A percentile compares a stretch with the other conserved stretches of the same genome.
phyloP scores from a whole-genome alignment of 2,888 invertebrate species.

The Acleris sparsana region DNA sequence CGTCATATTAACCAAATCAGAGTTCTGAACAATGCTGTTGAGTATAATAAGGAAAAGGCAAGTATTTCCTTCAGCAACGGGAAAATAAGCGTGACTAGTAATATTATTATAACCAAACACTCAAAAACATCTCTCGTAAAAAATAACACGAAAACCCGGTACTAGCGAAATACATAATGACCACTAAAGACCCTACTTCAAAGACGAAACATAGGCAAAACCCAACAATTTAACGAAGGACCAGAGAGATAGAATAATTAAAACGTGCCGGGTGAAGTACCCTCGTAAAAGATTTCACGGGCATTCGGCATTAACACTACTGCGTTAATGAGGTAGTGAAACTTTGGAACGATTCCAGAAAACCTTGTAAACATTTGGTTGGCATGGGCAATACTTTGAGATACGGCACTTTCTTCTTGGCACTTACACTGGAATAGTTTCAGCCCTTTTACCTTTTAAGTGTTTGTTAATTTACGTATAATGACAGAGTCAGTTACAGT shows the following conservation, averaged over 20 bases:
- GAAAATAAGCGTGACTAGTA: background rate
- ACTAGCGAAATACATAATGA: slow-evolving; percentile 33
- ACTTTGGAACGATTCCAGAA: slow-evolving; percentile 74
- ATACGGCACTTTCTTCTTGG: slow-evolving; percentile 29
- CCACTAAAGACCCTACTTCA: slow-evolving; percentile 49
- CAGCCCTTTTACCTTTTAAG: slow-evolving; percentile 13
- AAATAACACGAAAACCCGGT: slow-evolving; percentile 14
- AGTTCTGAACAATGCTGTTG: background rate
- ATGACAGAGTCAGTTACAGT: slow-evolving; percentile 8
- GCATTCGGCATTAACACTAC: slow-evolving; percentile 73
- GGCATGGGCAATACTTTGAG: slow-evolving; percentile 20
- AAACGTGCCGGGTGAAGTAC: slow-evolving; percentile 66
- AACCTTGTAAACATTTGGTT: slow-evolving; percentile 63
- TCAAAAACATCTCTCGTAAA: slow-evolving; percentile 19
- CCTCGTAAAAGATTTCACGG: slow-evolving; percentile 74
- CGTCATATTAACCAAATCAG: slow-evolving; percentile 12
- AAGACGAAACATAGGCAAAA: slow-evolving; percentile 63
- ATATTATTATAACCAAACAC: slow-evolving; percentile 2
- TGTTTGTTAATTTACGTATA: slow-evolving; percentile 19
- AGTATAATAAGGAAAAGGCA: background rate
- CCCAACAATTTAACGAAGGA: slow-evolving; percentile 76
- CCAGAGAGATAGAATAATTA: slow-evolving; percentile 66
- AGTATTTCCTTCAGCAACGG: background rate
- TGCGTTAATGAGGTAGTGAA: slow-evolving; percentile 72
- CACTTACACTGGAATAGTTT: slow-evolving; percentile 15